These are phyloP conservation scores for Melanotaenia trifasciata DNA, from an alignment of 2,797 vertebrate genomes.

Conservation along the genomic window DNA sequence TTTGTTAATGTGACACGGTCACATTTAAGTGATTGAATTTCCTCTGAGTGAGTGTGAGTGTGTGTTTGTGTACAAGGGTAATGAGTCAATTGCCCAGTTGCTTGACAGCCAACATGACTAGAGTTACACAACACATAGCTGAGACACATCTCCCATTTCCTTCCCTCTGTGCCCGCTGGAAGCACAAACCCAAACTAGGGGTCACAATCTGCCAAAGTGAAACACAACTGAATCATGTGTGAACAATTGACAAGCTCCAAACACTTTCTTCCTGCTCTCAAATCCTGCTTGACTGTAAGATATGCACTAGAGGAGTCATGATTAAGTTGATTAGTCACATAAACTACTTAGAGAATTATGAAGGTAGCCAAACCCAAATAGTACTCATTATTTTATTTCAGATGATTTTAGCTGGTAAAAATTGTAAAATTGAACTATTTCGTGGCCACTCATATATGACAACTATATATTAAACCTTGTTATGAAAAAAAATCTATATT, in stretches of 20 bases:
- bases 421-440: neutral
- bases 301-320: slow-evolving; percentile 10
- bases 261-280: slow-evolving; percentile 29
- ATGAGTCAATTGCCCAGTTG: slow-evolving; percentile 66
- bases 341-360: neutral
- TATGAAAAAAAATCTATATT: too few relatives aligned
- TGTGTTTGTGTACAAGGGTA: slow-evolving; percentile 35
- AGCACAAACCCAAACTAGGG: slow-evolving; percentile 22
- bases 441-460: neutral
- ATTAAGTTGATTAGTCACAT: neutral
- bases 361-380: neutral
- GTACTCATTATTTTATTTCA: neutral
- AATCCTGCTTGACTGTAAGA: slow-evolving; percentile 5
- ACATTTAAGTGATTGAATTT: slow-evolving; percentile 78
- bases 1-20: slow-evolving; percentile 77
- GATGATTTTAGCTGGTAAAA: neutral
- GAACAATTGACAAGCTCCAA: slow-evolving; percentile 27
- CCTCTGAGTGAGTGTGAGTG: slow-evolving; percentile 49
- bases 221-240: slow-evolving; percentile 33
- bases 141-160: slow-evolving; percentile 21
- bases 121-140: slow-evolving; percentile 59
- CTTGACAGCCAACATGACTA: slow-evolving; percentile 56
- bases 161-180: slow-evolving; percentile 10
- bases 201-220: slow-evolving; percentile 30
- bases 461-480: neutral